Base-by-base conservation (phyloP, 2,888 invertebrate genomes). In the Chalcis sispes region DNA sequence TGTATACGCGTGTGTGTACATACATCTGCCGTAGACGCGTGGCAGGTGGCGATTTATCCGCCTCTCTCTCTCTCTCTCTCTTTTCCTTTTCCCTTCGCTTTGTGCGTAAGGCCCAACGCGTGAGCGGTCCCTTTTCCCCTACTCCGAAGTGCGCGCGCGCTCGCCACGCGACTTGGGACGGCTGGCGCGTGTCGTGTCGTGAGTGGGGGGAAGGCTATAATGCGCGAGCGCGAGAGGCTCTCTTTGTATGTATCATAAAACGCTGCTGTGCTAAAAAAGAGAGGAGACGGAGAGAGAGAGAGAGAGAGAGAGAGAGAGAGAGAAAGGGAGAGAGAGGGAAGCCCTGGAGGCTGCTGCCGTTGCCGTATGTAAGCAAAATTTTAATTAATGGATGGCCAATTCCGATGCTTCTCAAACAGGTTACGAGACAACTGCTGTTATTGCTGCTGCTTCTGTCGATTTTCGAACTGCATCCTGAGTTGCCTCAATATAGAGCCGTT, bases 31-130 rank as follows among this genome's bases (percentile, higher is more conserved):
- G 18, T 20, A 42, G 62, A 20, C 54, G 15, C 46, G 52, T 48
- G 56, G 72, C 71, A 71, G 71, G 72, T 72, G 64, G 72, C 64
- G 58, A 65, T 56, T 64, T 54, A 50, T 54, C 36, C 50, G 32
- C 59, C 32, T 23, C 29, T 36, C 50, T 46, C 56, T 27, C 65
- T 27, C 56, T 27, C 52, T 27, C 67, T 42, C 32, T 23, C 29
- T 36, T 36, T 46, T 48, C 23, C 65, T 27, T 46, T 27, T 48
- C 23, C 46, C 15, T 15, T 46, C 46, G 3, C 25, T n/a, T 46
- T 7, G 27, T 20, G 40, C 56, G 42, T 59, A 40, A 59, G 59
- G 59, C 59, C 59, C 59, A 40, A 25, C 46, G 66, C 18, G 36
- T 7, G 32, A 23, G 54, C 64, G 27, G 66, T 40, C 54, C 66